Evolutionary conservation across 2,888 invertebrate genomes (phyloP), one percentile per base, ranked within the genome.

Genomic region (Carabus problematicus): DNA sequence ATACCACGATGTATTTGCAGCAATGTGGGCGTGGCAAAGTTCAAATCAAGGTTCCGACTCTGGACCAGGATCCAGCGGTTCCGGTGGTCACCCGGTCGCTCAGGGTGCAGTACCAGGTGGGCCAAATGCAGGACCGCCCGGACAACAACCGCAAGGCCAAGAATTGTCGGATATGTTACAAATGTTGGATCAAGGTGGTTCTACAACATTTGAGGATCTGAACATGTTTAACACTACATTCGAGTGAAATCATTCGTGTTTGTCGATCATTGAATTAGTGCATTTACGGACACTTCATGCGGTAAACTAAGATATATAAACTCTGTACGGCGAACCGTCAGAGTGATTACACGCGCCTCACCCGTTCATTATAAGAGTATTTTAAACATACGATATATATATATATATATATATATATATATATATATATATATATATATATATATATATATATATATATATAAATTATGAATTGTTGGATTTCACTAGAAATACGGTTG

Each of bases 111-210:
- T 77, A 70, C 80, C 79, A 63, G 80, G 79, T 16, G 80, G 78
- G 43, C 79, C 76, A 61, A 78, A 77, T 72, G 77, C 78, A 16
- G 82, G 78, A 0, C 77, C 80, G 42, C 81, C 80, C 8, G 83
- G 83, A 52, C 83, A 83, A 41, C 87, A 88, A 68, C 88, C 90
- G 47, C 89, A 89, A 75, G 89, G 89, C 7, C 91, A 91, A 77
- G 95, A 95, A 83, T 87, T 95, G 68, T 92, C 94, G 12, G 95
- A 96, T 78, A 95, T 96, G 95, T 84, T 96, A 76, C 95, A 95
- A 83, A 95, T 96, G 89, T 84, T 96, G 68, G 93, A 95, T 82
- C 93, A 93, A 80, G 89, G 91, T 76, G 92, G 90, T 61, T 87
- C 92, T 45, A 86, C 92, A 70, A 90, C 93, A 39, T 95, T 95